Base-by-base conservation (phyloP, 2,113 vertebrate species). In the Mirounga angustirostris region DNA sequence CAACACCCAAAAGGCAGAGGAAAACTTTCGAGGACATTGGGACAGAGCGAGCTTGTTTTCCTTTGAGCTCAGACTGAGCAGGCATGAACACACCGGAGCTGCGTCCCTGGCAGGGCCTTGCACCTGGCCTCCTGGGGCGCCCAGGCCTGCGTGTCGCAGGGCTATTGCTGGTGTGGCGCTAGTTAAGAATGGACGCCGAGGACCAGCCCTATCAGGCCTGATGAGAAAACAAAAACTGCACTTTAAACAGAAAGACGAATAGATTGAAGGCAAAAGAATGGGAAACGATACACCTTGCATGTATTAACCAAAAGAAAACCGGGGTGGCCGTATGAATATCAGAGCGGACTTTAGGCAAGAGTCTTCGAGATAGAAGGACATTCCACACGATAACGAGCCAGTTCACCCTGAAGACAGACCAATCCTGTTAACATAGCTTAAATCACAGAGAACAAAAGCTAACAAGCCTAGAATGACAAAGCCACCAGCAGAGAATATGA, bases 281-380 rank as follows among this genome's bases (percentile, higher is more conserved):
- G 83, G 59, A 67, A 65, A 52, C 5, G 15, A 7, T 10, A 13
- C 18, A 22, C 12, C 24, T 52, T 4, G 18, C 8, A 71, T 4
- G 12, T 22, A 8, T 0, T 4, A 36, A 4, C 56, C 5, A 0
- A 2, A 43, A 58, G 30, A 36, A 40, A 30, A 50, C 2, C 0
- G 4, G 46, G 7, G 11, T 10, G 24, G 9, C 61, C 54, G 4
- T 5, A 14, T 4, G 80, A 26, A 7, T 1, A 0, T 22, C 63
- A 16, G 28, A 11, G 67, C 18, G 0, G 19, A 18, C 21, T 3
- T 24, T 1, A 46, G 67, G 54, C 12, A 3, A 33, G 73, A 21
- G 4, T 54, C 7, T 36, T 2, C 3, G 54, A 24, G 40, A 5
- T 15, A 19, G 5, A 26, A n/a, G 46, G 15, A 2, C 6, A 1